phyloP scores from a whole-genome alignment of 2,113 vertebrate species.

The Leucosticte australis region DNA sequence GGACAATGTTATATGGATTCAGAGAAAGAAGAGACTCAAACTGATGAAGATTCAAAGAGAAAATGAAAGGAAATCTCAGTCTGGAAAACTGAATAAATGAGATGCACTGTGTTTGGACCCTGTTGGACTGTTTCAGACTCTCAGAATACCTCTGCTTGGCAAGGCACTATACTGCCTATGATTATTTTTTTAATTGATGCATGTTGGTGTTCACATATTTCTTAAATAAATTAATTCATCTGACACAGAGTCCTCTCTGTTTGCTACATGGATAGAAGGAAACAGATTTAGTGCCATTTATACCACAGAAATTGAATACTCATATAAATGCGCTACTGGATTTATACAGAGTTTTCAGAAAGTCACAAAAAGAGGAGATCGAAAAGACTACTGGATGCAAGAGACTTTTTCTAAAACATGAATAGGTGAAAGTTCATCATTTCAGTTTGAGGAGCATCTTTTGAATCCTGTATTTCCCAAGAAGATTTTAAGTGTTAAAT shows the following conservation, averaged over 20 bases:
- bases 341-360: not conserved
- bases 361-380: not conserved
- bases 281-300: not conserved
- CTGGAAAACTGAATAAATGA: not conserved
- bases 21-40: not conserved
- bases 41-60: not conserved
- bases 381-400: not conserved
- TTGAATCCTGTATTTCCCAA: not conserved
- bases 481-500: not conserved
- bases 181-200: not conserved
- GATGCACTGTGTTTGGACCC: not conserved
- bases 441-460: not conserved
- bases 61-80: not conserved
- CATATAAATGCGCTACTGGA: not conserved
- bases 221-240: not conserved
- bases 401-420: not conserved
- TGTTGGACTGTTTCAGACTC: not conserved
- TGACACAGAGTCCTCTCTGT: not conserved
- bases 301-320: not conserved
- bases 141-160: not conserved
- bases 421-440: not conserved
- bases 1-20: not conserved
- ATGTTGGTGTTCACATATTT: not conserved
- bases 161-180: not conserved
- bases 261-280: not conserved